Percentiles rank a stretch among this genome's conserved stretches.
Conservation (phyloP, 2,113 vertebrate genomes). For the Vidua chalybeata region DNA sequence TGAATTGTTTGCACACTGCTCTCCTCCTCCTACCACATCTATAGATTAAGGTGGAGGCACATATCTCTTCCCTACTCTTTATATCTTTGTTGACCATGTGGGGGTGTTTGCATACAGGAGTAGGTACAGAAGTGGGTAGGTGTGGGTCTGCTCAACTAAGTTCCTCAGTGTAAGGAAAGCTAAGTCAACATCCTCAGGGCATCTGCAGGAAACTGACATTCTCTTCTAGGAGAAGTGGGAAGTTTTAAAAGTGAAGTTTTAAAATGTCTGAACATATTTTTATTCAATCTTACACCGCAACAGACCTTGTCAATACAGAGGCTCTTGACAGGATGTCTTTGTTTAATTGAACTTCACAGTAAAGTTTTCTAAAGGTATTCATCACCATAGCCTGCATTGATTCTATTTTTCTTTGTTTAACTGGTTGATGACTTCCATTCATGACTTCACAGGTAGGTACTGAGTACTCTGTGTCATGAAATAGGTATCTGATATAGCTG, state of each 20-base stretch:
- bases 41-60: background rate
- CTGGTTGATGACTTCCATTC: background rate
- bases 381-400: background rate
- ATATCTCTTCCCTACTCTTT: background rate
- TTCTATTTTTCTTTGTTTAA: constrained; percentile 24
- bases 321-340: background rate
- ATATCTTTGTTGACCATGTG: background rate
- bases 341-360: background rate
- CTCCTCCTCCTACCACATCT: background rate
- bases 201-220: background rate
- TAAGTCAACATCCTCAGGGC: background rate
- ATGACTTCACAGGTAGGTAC: background rate
- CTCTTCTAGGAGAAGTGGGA: background rate
- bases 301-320: background rate
- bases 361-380: background rate
- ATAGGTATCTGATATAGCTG: background rate
- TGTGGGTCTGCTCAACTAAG: background rate
- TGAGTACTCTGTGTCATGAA: background rate
- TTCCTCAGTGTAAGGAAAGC: background rate
- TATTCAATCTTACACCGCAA: background rate
- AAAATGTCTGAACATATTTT: background rate
- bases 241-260: constrained; percentile 23
- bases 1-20: background rate
- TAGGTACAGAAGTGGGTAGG: background rate
- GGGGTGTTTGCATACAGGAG: background rate